These are phyloP conservation scores for Apogon talboti DNA, from an alignment of 2,797 vertebrate genomes.

Conservation along the genomic window DNA sequence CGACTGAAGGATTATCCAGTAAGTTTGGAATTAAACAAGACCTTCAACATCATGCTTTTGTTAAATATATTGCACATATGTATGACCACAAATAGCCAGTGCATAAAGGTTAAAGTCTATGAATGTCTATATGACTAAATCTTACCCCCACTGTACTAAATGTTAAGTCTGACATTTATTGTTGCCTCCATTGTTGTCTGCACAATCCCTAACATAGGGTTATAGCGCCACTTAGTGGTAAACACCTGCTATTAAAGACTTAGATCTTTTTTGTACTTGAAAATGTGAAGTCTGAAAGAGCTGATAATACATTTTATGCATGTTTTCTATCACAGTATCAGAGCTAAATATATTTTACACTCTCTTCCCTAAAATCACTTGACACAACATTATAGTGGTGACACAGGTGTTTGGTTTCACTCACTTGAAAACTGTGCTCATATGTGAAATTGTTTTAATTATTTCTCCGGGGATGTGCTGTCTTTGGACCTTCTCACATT, in stretches of 20 bases:
- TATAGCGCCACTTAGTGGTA: slow-evolving; percentile 60
- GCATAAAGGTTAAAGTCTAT: no score
- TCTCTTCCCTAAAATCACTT: neutral
- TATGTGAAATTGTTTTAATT: slow-evolving; percentile 22
- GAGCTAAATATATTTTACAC: neutral
- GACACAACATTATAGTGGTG: neutral
- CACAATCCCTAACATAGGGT: slow-evolving; percentile 1
- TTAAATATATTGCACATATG: no score
- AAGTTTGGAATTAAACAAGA: no score
- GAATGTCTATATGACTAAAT: neutral
- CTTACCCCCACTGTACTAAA: neutral
- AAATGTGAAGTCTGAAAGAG: neutral
- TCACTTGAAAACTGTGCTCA: slow-evolving; percentile 18
- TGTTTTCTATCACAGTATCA: neutral
- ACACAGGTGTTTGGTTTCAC: neutral
- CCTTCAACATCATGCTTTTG: no score
- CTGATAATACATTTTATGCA: neutral
- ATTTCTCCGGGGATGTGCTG: neutral
- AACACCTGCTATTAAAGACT: slow-evolving; percentile 10
- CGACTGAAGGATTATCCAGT: no score
- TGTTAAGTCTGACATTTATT: neutral
- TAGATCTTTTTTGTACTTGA: no score
- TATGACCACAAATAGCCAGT: no score
- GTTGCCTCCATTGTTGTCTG: neutral
- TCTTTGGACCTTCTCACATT: neutral